phyloP scores from a whole-genome alignment of 2,888 invertebrate genomes.

The Ischnus inquisitorius region DNA sequence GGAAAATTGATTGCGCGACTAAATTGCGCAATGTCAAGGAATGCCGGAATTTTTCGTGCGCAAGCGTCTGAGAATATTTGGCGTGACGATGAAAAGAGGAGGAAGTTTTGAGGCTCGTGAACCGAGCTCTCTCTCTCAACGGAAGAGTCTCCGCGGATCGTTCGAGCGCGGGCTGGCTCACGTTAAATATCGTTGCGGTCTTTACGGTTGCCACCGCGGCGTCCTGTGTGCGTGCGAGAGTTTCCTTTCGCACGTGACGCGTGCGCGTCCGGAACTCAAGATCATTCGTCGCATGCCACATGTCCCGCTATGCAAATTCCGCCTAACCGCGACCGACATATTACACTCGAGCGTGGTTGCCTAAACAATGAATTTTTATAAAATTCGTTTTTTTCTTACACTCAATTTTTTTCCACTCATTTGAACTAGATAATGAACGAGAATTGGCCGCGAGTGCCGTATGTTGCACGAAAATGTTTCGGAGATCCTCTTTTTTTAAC shows the following conservation, averaged over 20 bases:
- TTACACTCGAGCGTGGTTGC: slow-evolving; percentile 18
- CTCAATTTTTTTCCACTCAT: slow-evolving; percentile 28
- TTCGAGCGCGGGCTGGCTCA: neutral
- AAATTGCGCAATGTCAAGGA: too few species aligned
- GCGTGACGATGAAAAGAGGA: neutral
- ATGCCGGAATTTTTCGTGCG: neutral
- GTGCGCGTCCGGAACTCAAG: slow-evolving; percentile 40
- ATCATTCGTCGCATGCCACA: slow-evolving; percentile 65
- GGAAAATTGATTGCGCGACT: too few species aligned
- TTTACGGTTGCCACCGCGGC: slow-evolving; percentile 22
- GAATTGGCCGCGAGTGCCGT: neutral
- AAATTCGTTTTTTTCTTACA: slow-evolving; percentile 16
- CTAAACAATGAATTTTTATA: slow-evolving; percentile 41
- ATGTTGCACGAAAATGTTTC: neutral
- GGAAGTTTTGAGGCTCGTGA: neutral
- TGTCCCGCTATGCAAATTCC: slow-evolving; percentile 68
- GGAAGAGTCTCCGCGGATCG: slow-evolving; percentile 6
- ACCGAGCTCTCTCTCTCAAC: neutral
- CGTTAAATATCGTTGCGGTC: slow-evolving; percentile 5
- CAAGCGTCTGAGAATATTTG: neutral
- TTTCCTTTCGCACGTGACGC: slow-evolving; percentile 50
- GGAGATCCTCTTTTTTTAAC: neutral
- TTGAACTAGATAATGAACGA: neutral
- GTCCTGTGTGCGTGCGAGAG: slow-evolving; percentile 44
- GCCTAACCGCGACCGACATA: slow-evolving; percentile 60